Percentiles rank a stretch among this genome's conserved stretches.
phyloP scores from a whole-genome alignment of 2,888 invertebrate genomes.

The Brenthis ino region DNA sequence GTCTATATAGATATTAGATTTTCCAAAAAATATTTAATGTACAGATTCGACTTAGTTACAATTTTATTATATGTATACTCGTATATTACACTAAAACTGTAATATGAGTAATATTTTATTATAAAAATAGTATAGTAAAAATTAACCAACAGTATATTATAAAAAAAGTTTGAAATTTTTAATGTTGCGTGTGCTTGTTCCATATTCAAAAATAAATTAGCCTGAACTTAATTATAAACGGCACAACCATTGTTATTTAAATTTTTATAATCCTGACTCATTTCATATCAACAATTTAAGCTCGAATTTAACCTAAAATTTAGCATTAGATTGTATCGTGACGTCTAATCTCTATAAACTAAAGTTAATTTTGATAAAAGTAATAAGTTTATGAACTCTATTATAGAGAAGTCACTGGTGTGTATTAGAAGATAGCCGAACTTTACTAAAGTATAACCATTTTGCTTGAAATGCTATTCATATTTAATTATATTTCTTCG shows the following conservation, averaged over 20 bases:
- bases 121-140: too few species aligned
- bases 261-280: conserved; percentile 1
- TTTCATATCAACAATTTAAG: conserved; percentile 2
- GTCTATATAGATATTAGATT: too few species aligned
- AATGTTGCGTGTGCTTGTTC: conserved; percentile 5
- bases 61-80: too few species aligned
- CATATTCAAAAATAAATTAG: conserved; percentile 4
- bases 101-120: too few species aligned
- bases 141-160: background rate
- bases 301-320: background rate
- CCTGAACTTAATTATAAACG: conserved; percentile 9
- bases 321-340: conserved; percentile 12
- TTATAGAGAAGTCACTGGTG: background rate
- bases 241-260: conserved; percentile 3
- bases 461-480: too few species aligned
- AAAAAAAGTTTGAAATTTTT: background rate
- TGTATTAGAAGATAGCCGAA: too few species aligned
- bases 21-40: too few species aligned
- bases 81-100: too few species aligned
- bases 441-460: too few species aligned
- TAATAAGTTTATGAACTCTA: conserved; percentile 10
- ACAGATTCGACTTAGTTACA: too few species aligned
- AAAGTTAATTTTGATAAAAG: conserved; percentile 10
- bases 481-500: too few species aligned
- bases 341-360: conserved; percentile 11